Evolutionary conservation across 2,888 invertebrate species (phyloP).

Genomic region (Metacarcinus magister): DNA sequence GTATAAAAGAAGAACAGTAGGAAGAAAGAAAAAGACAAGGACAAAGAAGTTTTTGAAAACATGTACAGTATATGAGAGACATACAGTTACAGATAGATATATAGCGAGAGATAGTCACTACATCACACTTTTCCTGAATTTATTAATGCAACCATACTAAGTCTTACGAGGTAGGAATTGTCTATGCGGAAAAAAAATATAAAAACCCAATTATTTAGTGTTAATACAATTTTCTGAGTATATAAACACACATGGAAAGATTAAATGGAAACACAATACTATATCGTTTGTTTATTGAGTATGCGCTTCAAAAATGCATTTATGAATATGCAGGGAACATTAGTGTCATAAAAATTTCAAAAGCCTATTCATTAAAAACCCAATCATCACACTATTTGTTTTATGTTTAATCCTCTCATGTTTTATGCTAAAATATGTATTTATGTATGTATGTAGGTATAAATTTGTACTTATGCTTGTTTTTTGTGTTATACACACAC

Average conservation of each 20-base stretch:
- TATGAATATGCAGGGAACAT: conserved; percentile 12
- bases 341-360: background rate
- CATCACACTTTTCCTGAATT: background rate
- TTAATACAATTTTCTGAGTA: background rate
- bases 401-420: background rate
- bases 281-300: background rate
- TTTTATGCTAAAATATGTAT: conserved; percentile 29
- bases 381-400: background rate
- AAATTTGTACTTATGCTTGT: too few species aligned
- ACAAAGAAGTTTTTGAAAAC: background rate
- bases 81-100: background rate
- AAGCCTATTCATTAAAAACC: background rate
- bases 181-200: background rate
- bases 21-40: background rate
- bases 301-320: background rate
- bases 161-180: background rate
- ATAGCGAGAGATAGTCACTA: background rate
- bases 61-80: background rate
- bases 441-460: background rate
- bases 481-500: background rate
- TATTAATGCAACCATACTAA: background rate
- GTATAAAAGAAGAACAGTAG: background rate
- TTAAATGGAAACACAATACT: background rate
- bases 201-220: background rate
- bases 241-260: background rate